These are phyloP conservation scores for Erebia ligea DNA, from an alignment of 2,888 invertebrate species.

Conservation along the genomic window DNA sequence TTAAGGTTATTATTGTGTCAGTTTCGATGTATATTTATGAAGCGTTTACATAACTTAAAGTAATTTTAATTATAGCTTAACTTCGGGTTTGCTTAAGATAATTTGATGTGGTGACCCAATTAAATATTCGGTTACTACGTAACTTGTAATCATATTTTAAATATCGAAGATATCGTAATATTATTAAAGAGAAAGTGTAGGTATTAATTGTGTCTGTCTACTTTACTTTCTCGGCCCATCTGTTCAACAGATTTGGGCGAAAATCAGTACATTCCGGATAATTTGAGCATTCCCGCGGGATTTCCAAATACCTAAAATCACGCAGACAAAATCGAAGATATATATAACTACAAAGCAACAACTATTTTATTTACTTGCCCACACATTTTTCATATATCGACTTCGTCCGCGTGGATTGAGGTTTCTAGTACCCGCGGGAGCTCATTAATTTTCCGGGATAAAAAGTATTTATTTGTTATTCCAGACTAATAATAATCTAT, in stretches of 20 bases:
- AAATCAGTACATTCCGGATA: background rate
- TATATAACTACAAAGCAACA: no score
- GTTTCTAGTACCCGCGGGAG: no score
- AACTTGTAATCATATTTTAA: no score
- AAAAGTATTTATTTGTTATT: no score
- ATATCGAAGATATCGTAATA: background rate
- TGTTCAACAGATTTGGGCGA: no score
- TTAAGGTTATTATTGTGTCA: slow-evolving; percentile 7
- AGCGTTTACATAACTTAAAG: slow-evolving; percentile 1
- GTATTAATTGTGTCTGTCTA: no score
- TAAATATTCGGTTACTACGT: background rate
- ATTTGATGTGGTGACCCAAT: background rate
- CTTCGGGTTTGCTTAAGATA: background rate
- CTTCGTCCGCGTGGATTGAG: no score
- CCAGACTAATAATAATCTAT: no score
- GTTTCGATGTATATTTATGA: slow-evolving; percentile 18
- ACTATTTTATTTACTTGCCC: no score
- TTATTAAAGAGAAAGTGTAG: background rate
- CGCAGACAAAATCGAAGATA: background rate
- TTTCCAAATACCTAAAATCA: background rate
- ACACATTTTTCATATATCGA: no score
- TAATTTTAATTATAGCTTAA: slow-evolving; percentile 2
- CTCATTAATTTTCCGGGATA: no score
- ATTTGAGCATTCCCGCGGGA: background rate
- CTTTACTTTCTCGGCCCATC: no score